These are phyloP conservation scores for Galemys pyrenaicus DNA, from an alignment of 2,113 vertebrate species.

Conservation along the genomic window DNA sequence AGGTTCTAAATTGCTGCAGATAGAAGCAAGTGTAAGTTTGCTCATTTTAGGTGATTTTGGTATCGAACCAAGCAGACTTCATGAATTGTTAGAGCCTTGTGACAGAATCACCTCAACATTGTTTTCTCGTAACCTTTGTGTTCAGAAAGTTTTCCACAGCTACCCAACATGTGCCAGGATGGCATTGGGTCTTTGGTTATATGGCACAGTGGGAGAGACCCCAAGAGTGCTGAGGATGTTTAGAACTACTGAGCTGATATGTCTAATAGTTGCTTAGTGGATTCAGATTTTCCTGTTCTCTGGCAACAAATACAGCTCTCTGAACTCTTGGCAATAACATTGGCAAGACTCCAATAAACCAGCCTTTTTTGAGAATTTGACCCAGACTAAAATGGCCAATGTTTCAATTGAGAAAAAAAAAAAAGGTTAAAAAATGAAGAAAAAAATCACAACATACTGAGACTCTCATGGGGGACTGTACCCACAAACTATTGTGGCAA, in stretches of 20 bases:
- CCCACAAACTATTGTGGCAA: neutral
- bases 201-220: neutral
- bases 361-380: constrained; percentile 42
- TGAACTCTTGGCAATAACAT: neutral
- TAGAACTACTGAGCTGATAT: neutral
- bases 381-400: neutral
- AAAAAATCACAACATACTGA: neutral
- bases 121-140: neutral
- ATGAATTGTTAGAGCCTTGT: neutral
- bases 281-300: neutral
- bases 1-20: neutral
- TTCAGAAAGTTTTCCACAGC: neutral
- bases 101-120: neutral
- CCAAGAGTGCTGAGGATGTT: neutral
- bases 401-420: neutral
- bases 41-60: neutral
- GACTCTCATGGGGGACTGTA: neutral
- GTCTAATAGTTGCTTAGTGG: neutral
- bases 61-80: neutral
- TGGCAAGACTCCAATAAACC: neutral
- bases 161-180: neutral
- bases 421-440: neutral
- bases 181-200: neutral
- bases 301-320: neutral
- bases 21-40: neutral